Percentiles rank a stretch among this genome's conserved stretches.
These are phyloP conservation scores for Meteorus cinctellus DNA, from an alignment of 2,888 invertebrate species.

Conservation along the genomic window DNA sequence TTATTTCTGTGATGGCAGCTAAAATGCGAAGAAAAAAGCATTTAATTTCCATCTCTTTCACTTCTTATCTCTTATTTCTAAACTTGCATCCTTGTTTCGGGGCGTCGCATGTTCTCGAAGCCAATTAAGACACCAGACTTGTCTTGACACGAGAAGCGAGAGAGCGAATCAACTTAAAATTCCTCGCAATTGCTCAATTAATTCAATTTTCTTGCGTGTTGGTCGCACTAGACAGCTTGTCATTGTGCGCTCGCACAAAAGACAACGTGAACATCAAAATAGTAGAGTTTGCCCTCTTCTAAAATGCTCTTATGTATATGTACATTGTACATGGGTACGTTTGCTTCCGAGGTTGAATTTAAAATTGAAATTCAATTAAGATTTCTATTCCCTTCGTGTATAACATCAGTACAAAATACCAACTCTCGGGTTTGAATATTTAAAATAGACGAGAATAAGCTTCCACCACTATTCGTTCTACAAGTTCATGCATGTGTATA, in stretches of 20 bases:
- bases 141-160: slow-evolving; percentile 31
- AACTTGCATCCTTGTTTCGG: neutral
- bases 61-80: neutral
- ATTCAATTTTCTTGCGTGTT: slow-evolving; percentile 43
- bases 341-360: slow-evolving; percentile 46
- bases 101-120: slow-evolving; percentile 32
- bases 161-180: slow-evolving; percentile 42
- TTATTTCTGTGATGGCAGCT: slow-evolving; percentile 44
- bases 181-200: slow-evolving; percentile 47
- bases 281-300: slow-evolving; percentile 6
- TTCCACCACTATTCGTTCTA: neutral
- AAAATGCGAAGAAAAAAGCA: slow-evolving; percentile 16
- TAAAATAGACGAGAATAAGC: slow-evolving; percentile 20
- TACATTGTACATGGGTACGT: neutral
- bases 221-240: neutral
- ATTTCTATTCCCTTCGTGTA: neutral
- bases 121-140: slow-evolving; percentile 47
- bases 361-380: slow-evolving; percentile 60
- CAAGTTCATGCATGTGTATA: neutral
- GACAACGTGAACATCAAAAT: slow-evolving; percentile 34
- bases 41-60: slow-evolving; percentile 9
- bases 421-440: slow-evolving; percentile 54
- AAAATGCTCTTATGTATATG: slow-evolving; percentile 7
- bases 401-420: neutral
- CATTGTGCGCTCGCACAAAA: neutral